Conservation (phyloP, 2,888 invertebrate genomes). For the Allophyes oxyacanthae region DNA sequence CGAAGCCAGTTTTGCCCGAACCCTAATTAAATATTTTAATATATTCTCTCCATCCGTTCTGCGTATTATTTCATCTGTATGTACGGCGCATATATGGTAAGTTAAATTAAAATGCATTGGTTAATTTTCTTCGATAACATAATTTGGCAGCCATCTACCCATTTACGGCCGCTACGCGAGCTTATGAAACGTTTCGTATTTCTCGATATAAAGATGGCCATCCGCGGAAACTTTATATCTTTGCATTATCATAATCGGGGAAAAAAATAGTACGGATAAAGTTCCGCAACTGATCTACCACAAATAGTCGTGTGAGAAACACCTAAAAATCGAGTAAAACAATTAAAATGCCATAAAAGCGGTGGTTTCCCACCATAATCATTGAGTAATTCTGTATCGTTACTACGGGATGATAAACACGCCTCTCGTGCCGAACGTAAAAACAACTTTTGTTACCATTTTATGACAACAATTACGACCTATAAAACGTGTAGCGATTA, state of each 20-base stretch:
- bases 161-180: conserved; percentile 29
- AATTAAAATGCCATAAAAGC: conserved; percentile 83
- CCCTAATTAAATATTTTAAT: conserved; percentile 86
- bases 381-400: conserved; percentile 78
- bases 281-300: conserved; percentile 63
- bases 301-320: conserved; percentile 65
- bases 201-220: conserved; percentile 20
- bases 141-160: conserved; percentile 55
- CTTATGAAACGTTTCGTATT: conserved; percentile 30
- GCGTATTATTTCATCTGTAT: conserved; percentile 66
- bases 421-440: conserved; percentile 86
- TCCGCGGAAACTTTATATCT: conserved; percentile 33
- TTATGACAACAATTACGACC: conserved; percentile 89
- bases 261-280: conserved; percentile 53
- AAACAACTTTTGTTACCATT: conserved; percentile 88
- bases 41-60: conserved; percentile 77
- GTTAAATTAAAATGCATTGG: conserved; percentile 67
- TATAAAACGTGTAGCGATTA: conserved; percentile 88
- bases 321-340: conserved; percentile 72
- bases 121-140: conserved; percentile 56
- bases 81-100: conserved; percentile 53
- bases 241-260: conserved; percentile 34
- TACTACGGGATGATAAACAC: conserved; percentile 84
- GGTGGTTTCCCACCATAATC: conserved; percentile 81
- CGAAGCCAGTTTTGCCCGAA: conserved; percentile 70